These are phyloP conservation scores for Peromyscus leucopus DNA, from an alignment of 2,113 vertebrate species.

Conservation along the genomic window DNA sequence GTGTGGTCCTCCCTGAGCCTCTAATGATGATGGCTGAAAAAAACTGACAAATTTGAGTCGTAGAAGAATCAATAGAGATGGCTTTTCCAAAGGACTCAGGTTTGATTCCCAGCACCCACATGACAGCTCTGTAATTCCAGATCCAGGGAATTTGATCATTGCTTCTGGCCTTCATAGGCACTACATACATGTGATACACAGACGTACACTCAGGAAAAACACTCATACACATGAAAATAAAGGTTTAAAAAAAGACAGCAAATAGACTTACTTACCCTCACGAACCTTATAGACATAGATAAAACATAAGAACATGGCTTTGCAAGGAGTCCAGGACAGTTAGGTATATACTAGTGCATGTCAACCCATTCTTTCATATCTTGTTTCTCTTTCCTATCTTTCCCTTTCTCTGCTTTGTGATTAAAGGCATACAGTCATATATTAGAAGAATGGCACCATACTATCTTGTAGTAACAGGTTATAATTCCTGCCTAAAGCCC, in stretches of 20 bases:
- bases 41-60: not conserved
- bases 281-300: not conserved
- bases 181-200: not conserved
- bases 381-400: not conserved
- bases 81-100: not conserved
- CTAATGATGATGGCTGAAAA: not conserved
- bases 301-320: not conserved
- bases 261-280: not conserved
- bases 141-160: not conserved
- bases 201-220: not conserved
- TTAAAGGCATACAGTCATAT: not conserved
- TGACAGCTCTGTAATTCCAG: not conserved
- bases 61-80: not conserved
- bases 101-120: not conserved
- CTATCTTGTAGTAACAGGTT: not conserved
- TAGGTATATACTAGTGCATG: not conserved
- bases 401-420: not conserved
- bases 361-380: not conserved
- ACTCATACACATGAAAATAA: not conserved
- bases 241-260: not conserved
- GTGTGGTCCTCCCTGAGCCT: not conserved
- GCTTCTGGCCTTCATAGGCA: not conserved
- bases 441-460: not conserved
- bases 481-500: not conserved
- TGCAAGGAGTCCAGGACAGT: not conserved